Percentiles rank a stretch among this genome's conserved stretches.
phyloP scores from a whole-genome alignment of 2,113 vertebrate species.

The Chloropsis cyanopogon region DNA sequence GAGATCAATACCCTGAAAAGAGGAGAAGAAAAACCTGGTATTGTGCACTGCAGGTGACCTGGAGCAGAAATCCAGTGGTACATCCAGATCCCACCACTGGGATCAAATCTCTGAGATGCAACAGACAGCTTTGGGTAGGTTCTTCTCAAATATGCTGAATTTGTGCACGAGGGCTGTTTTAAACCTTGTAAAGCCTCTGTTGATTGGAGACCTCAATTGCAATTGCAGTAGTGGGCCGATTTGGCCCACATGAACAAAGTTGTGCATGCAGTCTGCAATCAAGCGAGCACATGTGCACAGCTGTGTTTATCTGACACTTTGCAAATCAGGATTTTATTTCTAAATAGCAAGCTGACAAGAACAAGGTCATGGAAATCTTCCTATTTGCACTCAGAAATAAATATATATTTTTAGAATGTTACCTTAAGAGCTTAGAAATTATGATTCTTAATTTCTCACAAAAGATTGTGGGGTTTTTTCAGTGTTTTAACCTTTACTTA shows the following conservation, averaged over 20 bases:
- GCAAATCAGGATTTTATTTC: slow-evolving; percentile 34
- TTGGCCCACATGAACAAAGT: not conserved
- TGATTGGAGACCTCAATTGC: not conserved
- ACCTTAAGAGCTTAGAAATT: not conserved
- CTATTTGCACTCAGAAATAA: not conserved
- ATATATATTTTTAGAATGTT: not conserved
- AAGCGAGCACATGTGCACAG: slow-evolving; percentile 28
- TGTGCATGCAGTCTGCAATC: slow-evolving; percentile 11
- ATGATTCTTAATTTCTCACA: not conserved
- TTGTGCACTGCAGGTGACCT: not conserved
- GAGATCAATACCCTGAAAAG: not conserved
- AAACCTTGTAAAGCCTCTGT: not conserved
- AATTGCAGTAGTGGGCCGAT: not conserved
- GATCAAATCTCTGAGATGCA: not conserved
- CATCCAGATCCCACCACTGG: not conserved
- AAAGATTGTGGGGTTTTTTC: not conserved
- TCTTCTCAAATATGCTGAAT: not conserved
- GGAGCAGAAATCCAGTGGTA: not conserved
- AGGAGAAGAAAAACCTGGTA: not conserved
- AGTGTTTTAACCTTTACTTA: not conserved
- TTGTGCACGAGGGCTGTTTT: not conserved
- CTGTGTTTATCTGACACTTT: slow-evolving; percentile 43
- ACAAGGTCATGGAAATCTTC: slow-evolving; percentile 11
- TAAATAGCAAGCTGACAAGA: slow-evolving; percentile 34
- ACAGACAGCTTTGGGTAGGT: not conserved